Conservation (phyloP, 2,888 invertebrate genomes). For the Melikaiella ostensackeni region DNA sequence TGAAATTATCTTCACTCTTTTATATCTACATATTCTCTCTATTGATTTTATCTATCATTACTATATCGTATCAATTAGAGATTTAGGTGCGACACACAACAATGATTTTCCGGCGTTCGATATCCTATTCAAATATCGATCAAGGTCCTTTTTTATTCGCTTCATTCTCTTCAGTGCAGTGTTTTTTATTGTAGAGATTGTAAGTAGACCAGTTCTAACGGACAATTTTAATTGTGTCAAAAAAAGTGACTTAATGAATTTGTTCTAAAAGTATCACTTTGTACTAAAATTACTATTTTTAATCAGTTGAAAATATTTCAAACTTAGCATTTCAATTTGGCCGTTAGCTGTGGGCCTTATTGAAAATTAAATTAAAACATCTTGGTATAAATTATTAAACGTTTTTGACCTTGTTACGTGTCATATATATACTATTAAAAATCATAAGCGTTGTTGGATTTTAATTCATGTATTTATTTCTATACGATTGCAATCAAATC, state of each 20-base stretch:
- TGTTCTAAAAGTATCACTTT: no score
- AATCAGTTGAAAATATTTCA: no score
- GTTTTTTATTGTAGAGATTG: background rate
- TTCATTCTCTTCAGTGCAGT: background rate
- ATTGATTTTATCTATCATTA: background rate
- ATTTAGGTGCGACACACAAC: slow-evolving; percentile 2
- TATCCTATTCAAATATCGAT: slow-evolving; percentile 39
- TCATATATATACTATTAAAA: background rate
- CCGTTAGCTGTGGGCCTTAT: no score
- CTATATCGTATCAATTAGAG: background rate
- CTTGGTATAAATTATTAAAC: no score
- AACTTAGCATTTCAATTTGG: no score
- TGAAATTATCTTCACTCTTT: no score
- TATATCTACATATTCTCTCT: background rate
- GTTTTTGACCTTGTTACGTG: background rate
- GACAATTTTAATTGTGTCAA: background rate
- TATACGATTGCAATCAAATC: slow-evolving; percentile 2
- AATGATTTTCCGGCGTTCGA: slow-evolving; percentile 42
- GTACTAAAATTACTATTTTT: no score
- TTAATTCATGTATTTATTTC: slow-evolving; percentile 25
- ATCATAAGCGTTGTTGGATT: slow-evolving; percentile 6
- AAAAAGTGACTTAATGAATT: background rate
- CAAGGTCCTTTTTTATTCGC: slow-evolving; percentile 32
- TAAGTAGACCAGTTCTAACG: background rate
- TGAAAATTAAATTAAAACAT: no score